Base-by-base conservation (phyloP, 2,797 vertebrate genomes). In the Botia almorhae region DNA sequence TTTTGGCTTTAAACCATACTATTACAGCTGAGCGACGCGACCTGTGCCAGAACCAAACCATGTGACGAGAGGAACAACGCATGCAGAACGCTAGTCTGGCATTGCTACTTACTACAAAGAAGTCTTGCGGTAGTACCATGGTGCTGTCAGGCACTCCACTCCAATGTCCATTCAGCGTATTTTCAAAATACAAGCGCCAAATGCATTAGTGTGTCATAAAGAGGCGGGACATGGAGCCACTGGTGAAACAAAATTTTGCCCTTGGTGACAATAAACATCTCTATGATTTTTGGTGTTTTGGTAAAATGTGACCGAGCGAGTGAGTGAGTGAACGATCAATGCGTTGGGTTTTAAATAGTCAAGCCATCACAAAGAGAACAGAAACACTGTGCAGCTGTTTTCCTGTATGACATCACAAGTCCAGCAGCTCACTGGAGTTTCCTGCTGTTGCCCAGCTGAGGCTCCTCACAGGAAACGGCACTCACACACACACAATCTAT, bases 391-490 rank as follows among this genome's bases (percentile, higher is more conserved):
- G 85, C 87, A 84, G 87, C 82, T 84, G 56, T 88, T 92, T 94
- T 90, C 92, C 90, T 0, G 7, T 84, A 87, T 94, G 93, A 95
- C 92, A 93, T 94, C 91, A 94, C 90, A 86, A 60, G 74, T 87
- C 90, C 85, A 16, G 80, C 81, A 82, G 85, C 83, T 76, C 60
- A 71, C 33, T 29, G 10, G 63, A 73, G 74, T 87, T 93, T 94
- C 93, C 93, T 92, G 90, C 53, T 76, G 58, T 83, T 82, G 86
- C 85, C 88, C 80, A 53, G 36, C 53, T 23, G 76, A 87, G 86
- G 76, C 75, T 58, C 78, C 87, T 85, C 83, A 85, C 86, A 91
- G 91, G 92, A 93, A 92, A 89, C 0, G 74, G 53, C 61, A 85
- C 64, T 74, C 36, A 74, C 74, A 78, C 63, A 51, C 33, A 11